These are phyloP conservation scores for Urosaurus nigricauda DNA, from an alignment of 2,797 vertebrate species.

Conservation along the genomic window DNA sequence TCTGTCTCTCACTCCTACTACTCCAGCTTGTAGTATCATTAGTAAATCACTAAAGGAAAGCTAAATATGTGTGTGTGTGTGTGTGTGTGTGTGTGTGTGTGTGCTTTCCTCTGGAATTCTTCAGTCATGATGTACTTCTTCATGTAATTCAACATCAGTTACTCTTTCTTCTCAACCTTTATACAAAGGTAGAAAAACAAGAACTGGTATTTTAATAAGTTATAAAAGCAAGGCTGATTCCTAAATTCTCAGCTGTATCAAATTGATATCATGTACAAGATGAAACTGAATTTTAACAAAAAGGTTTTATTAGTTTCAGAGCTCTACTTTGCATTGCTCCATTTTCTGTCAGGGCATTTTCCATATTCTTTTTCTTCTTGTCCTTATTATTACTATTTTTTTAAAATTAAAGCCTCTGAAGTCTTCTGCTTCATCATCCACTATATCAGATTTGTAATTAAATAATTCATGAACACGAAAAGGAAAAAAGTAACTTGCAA, in stretches of 20 bases:
- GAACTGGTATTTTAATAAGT: neutral
- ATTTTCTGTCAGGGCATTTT: neutral
- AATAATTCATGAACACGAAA: neutral
- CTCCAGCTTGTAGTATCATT: conserved; percentile 60
- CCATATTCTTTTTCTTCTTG: neutral
- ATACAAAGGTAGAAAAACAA: too few relatives aligned
- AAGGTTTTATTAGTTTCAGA: neutral
- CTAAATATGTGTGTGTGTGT: conserved; percentile 27
- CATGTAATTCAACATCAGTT: neutral
- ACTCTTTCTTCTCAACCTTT: neutral
- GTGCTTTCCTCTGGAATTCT: conserved; percentile 19
- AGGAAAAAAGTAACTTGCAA: neutral
- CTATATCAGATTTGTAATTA: neutral
- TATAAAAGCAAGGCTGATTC: neutral
- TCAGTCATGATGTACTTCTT: conserved; percentile 9
- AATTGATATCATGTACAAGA: neutral
- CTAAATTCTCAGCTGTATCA: neutral
- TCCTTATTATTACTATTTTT: neutral
- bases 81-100: too few relatives aligned
- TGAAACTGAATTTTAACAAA: neutral
- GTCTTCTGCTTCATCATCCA: neutral
- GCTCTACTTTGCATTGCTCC: neutral
- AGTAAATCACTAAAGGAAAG: conserved; percentile 11
- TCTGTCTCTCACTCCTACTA: conserved; percentile 31
- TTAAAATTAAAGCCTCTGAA: neutral